Base-by-base conservation (phyloP, 2,888 invertebrate species). In the Drosophila buzzatii region DNA sequence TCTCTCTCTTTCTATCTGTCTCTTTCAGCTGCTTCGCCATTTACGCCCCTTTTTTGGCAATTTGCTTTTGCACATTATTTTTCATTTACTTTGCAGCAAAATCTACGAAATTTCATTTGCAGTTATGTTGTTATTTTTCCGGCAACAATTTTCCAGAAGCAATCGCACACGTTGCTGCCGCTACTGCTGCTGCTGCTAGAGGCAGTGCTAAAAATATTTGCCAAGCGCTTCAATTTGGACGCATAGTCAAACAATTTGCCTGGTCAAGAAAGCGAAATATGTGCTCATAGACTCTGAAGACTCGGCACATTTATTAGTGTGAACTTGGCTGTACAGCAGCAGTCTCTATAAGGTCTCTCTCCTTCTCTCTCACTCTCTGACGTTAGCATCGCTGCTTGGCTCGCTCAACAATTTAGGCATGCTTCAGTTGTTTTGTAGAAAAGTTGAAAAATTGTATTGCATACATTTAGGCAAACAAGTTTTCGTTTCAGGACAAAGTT, bases 41-140 rank as follows among this genome's bases (percentile, higher is more conserved):
- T 68, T 58, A 53, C 65, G 59, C 73, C 59, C 61, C 57, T 75
- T 77, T 77, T 27, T 68, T 64, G 57, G 76, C 81, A 84, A 83
- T 89, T 85, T 89, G 84, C 71, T 84, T 85, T 84, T 86, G 58
- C 87, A 72, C 86, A 89, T 85, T 89, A 86, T 85, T 89, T 82
- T 89, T 89, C 87, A 89, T 86, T 89, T 89, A 81, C 75, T 89
- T 87, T 86, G 89, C 84, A 81, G 66, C 85, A 59, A 76, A 89
- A 89, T 85, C 85, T 82, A 81, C 79, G 82, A 85, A 89, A 89
- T 85, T 86, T 86, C 85, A 86, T 89, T 86, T 86, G 85, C 85
- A 86, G 85, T 89, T 89, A 86, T 86, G 88, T 79, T 85, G 85
- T 76, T 76, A 86, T 86, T 88, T 84, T 79, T 62, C 69, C 52